Conservation (phyloP, 2,113 vertebrate species). For the Corvus cornix region DNA sequence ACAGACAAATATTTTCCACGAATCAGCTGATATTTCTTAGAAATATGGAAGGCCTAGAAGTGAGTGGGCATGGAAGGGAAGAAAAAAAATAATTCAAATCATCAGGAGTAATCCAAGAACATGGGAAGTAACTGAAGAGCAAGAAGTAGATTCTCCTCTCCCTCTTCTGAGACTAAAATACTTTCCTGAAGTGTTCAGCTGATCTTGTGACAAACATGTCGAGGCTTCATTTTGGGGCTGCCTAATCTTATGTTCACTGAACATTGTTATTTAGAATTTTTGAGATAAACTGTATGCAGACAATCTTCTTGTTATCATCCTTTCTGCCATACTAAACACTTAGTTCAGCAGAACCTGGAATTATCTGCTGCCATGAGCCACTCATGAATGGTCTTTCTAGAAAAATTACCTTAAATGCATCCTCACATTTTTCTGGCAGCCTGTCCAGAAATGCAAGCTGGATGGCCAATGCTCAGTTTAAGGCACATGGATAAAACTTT, state of each 20-base stretch:
- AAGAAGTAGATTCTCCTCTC: background rate
- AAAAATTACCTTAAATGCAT: background rate
- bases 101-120: background rate
- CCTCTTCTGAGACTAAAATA: background rate
- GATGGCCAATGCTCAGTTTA: background rate
- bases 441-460: background rate
- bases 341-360: background rate
- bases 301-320: background rate
- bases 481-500: background rate
- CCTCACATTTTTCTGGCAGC: background rate
- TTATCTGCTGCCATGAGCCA: background rate
- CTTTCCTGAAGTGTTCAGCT: background rate
- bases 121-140: background rate
- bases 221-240: background rate
- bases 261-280: background rate
- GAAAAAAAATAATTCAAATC: background rate
- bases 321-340: background rate
- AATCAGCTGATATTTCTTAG: background rate
- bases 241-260: background rate
- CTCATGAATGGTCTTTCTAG: background rate
- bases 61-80: background rate
- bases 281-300: background rate
- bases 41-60: background rate
- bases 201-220: background rate
- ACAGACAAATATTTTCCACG: background rate